Evolutionary conservation across 1,140 invertebrate species (phyloP).

Genomic region (Pseudachorutes palmiensis): DNA sequence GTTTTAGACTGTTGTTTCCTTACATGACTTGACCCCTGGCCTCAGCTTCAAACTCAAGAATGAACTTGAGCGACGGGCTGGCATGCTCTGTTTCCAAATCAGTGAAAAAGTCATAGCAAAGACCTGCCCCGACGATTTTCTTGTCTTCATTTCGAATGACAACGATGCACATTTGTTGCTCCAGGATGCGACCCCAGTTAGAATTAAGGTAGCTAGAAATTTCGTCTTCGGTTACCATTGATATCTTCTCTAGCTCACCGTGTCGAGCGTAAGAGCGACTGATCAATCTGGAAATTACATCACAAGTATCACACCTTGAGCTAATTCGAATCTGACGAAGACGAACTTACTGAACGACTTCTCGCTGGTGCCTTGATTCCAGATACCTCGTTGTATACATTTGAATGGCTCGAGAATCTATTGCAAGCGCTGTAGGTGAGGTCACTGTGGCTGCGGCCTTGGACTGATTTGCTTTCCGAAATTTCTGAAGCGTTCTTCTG

Average conservation of each 20-base stretch:
- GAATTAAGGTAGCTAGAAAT: background rate
- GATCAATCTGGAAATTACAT: background rate
- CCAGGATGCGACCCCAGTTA: background rate
- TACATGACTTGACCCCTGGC: background rate
- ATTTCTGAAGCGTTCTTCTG: conserved; percentile 1
- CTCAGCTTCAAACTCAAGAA: conserved; percentile 1
- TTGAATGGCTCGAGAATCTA: background rate
- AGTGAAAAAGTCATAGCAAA: conserved; percentile 7
- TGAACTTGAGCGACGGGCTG: background rate
- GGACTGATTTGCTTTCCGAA: background rate
- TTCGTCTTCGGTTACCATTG: background rate
- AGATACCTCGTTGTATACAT: background rate
- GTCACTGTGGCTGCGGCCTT: background rate
- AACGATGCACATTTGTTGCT: background rate
- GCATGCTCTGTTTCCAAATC: background rate
- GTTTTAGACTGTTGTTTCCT: background rate
- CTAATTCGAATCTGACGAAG: background rate
- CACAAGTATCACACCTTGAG: background rate
- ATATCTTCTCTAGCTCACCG: background rate
- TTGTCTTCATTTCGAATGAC: background rate
- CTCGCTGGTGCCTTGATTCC: background rate
- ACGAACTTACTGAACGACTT: background rate
- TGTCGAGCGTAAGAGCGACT: background rate
- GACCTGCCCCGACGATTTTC: background rate
- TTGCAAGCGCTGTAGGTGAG: background rate